Percentiles rank a stretch among this genome's conserved stretches.
phyloP scores from a whole-genome alignment of 2,888 invertebrate genomes.

The Lissonota sp. region DNA sequence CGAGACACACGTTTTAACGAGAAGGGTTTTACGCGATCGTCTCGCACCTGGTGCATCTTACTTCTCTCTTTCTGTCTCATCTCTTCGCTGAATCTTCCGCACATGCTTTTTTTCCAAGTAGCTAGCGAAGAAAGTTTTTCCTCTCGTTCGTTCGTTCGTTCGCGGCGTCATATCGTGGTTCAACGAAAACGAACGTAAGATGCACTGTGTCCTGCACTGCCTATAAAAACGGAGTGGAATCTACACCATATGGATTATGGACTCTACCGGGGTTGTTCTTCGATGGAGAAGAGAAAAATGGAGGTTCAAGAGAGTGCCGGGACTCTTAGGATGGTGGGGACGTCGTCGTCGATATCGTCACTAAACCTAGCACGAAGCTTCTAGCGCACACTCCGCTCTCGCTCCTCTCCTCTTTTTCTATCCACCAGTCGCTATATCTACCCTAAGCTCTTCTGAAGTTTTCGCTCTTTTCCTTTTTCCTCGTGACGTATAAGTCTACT shows the following conservation, averaged over 20 bases:
- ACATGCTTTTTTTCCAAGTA: constrained; percentile 11
- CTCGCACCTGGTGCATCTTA: constrained; percentile 72
- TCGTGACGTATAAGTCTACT: constrained; percentile 15
- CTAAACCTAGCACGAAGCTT: constrained; percentile 37
- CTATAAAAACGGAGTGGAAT: constrained; percentile 46
- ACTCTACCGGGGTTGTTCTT: constrained; percentile 40
- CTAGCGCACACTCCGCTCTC: constrained; percentile 24
- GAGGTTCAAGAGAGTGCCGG: constrained; percentile 64
- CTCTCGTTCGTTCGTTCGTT: constrained; percentile 43
- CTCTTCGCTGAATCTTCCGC: constrained; percentile 12
- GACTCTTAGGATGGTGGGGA: constrained; percentile 64
- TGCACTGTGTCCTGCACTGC: constrained; percentile 26
- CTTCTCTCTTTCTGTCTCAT: constrained; percentile 36
- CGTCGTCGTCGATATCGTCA: constrained; percentile 33
- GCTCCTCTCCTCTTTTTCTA: constrained; percentile 21
- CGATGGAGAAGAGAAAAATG: constrained; percentile 44
- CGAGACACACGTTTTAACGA: constrained; percentile 70
- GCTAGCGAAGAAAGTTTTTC: constrained; percentile 32
- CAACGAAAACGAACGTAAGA: constrained; percentile 37
- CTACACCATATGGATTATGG: constrained; percentile 34
- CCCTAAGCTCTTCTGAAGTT: constrained; percentile 14
- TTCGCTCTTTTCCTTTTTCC: constrained; percentile 13
- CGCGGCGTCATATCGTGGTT: constrained; percentile 39
- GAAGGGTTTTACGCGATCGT: constrained; percentile 66
- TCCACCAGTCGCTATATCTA: constrained; percentile 21